A percentile compares a stretch with the other conserved stretches of the same genome.
These are phyloP conservation scores for Megaceryle torquata DNA, from an alignment of 2,113 vertebrate species.

Conservation along the genomic window DNA sequence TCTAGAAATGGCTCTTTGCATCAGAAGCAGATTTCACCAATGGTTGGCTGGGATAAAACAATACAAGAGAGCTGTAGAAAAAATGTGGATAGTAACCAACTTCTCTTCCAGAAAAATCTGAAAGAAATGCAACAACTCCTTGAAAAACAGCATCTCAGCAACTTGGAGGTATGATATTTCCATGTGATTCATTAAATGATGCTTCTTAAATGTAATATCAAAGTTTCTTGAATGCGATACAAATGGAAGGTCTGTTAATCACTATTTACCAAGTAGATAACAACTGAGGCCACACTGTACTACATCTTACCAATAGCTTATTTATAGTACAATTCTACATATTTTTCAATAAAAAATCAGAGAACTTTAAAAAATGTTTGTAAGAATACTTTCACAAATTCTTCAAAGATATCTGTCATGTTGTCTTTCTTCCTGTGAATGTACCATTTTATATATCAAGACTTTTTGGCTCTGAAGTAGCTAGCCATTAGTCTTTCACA, in stretches of 20 bases:
- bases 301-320: not conserved
- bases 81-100: conserved; percentile 55
- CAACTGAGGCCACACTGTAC: not conserved
- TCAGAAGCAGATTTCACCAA: conserved; percentile 65
- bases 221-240: not conserved
- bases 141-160: conserved; percentile 73
- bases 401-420: not conserved
- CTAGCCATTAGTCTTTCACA: not conserved
- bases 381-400: not conserved
- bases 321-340: not conserved
- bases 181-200: not conserved
- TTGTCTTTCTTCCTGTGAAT: not conserved
- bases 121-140: conserved; percentile 74
- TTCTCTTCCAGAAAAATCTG: conserved; percentile 72
- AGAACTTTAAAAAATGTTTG: not conserved
- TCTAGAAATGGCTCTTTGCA: conserved; percentile 55
- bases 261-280: not conserved
- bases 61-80: conserved; percentile 69
- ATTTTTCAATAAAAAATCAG: not conserved
- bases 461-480: not conserved
- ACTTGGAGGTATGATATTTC: conserved; percentile 70
- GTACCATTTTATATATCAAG: not conserved
- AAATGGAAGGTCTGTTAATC: not conserved
- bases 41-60: conserved; percentile 67
- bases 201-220: not conserved